Base-by-base conservation (phyloP, 2,888 invertebrate species). In the Rhorus exstirpatorius region DNA sequence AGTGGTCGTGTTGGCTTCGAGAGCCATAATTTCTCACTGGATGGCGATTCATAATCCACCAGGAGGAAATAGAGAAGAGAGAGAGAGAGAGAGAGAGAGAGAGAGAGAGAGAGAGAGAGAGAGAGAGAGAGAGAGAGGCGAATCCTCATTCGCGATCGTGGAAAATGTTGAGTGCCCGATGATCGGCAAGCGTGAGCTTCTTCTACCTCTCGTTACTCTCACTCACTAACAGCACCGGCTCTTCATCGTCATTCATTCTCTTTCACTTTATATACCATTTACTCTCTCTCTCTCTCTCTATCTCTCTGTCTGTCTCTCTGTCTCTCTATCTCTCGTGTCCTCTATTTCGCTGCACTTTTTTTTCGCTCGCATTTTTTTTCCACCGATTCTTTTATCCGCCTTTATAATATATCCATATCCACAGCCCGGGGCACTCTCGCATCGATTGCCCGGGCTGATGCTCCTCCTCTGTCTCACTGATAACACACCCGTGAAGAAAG, bases 31-130 rank as follows among this genome's bases (percentile, higher is more conserved):
- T 85, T 83, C 71, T 86, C 83, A 76, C 74, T 74, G 79, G 76
- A 38, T 71, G 80, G 26, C 68, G 77, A 86, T 85, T 85, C 85
- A 86, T 85, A 85, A 87, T 81, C 86, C 84, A 87, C 86, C 85
- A 84, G 68, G 72, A 44, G 79, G 67, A 79, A 71, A 76, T 49
- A 68, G 72, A 55, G 76, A n/a, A n/a, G n/a, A n/a, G n/a, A n/a
- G n/a, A n/a, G n/a, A n/a, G n/a, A n/a, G n/a, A n/a, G n/a, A n/a
- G n/a, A n/a, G n/a, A n/a, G n/a, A n/a, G n/a, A n/a, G n/a, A n/a
- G n/a, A n/a, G n/a, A n/a, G n/a, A n/a, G n/a, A n/a, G n/a, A n/a
- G n/a, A n/a, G n/a, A n/a, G n/a, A n/a, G n/a, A n/a, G n/a, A n/a
- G n/a, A n/a, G n/a, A n/a, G n/a, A n/a, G n/a, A n/a, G n/a, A 24